Conservation (phyloP, 1,140 invertebrate species). For the Limonius californicus region DNA sequence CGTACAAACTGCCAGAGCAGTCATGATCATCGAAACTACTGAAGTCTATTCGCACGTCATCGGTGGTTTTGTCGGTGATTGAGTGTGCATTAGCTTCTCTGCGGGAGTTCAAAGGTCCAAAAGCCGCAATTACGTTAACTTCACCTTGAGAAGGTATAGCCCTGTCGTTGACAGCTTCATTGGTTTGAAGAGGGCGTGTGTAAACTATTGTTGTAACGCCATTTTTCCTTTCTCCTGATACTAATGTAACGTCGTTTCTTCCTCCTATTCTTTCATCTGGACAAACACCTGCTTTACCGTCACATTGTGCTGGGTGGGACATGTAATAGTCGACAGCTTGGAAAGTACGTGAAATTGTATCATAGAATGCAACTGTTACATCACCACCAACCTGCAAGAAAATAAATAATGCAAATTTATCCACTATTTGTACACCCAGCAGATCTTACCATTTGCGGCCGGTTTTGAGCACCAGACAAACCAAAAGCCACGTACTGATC, state of each 20-base stretch:
- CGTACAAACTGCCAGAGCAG: constrained; percentile 43
- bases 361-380: constrained; percentile 78
- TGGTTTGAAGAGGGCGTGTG: constrained; percentile 68
- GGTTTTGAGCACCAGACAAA: constrained; percentile 69
- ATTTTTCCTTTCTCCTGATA: constrained; percentile 68
- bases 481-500: constrained; percentile 89
- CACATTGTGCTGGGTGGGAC: constrained; percentile 76
- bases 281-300: constrained; percentile 78
- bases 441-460: constrained; percentile 59
- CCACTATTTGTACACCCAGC: too few relatives aligned
- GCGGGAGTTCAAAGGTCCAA: constrained; percentile 73
- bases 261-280: constrained; percentile 79
- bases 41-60: constrained; percentile 74
- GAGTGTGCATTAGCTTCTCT: constrained; percentile 81
- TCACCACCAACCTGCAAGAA: constrained; percentile 66
- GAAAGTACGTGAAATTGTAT: constrained; percentile 64
- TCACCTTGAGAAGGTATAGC: constrained; percentile 63
- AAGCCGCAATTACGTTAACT: constrained; percentile 77
- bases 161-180: constrained; percentile 66
- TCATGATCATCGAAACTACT: constrained; percentile 44
- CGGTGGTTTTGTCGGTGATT: constrained; percentile 67
- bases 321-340: constrained; percentile 82
- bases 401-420: too few relatives aligned
- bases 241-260: constrained; percentile 70
- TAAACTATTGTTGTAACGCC: constrained; percentile 81